phyloP scores from a whole-genome alignment of 2,888 invertebrate species.

The Incurvaria masculella region DNA sequence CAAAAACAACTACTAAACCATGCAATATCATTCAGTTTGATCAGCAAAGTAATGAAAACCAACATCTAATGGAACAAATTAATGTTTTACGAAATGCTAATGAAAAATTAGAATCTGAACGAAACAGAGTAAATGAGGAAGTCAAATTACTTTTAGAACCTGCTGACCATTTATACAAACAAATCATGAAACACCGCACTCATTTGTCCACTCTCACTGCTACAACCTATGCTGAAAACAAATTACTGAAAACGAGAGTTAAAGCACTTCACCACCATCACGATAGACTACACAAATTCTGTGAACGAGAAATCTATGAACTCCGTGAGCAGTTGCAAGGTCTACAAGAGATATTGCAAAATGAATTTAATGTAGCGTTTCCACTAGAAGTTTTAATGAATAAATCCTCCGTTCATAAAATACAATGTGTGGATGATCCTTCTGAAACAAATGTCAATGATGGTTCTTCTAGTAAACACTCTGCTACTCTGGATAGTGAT shows the following conservation, averaged over 20 bases:
- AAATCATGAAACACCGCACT: constrained; percentile 37
- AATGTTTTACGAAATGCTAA: constrained; percentile 26
- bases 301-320: constrained; percentile 40
- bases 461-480: background rate
- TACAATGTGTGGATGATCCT: background rate
- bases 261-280: constrained; percentile 41
- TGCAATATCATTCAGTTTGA: constrained; percentile 15
- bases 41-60: constrained; percentile 24
- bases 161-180: constrained; percentile 37
- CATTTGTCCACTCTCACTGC: constrained; percentile 42
- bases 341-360: constrained; percentile 31
- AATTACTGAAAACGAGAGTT: constrained; percentile 36
- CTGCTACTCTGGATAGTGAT: background rate
- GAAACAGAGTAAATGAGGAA: constrained; percentile 30
- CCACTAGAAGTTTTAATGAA: background rate
- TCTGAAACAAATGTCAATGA: background rate
- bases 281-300: constrained; percentile 36
- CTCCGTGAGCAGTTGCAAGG: constrained; percentile 35
- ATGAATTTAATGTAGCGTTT: constrained; percentile 18
- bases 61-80: constrained; percentile 20
- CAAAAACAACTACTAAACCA: constrained; percentile 10
- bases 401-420: background rate
- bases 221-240: constrained; percentile 45
- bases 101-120: constrained; percentile 27
- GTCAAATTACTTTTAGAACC: constrained; percentile 30